phyloP scores from a whole-genome alignment of 2,888 invertebrate species.

The Drosophila nr. perissopoda region DNA sequence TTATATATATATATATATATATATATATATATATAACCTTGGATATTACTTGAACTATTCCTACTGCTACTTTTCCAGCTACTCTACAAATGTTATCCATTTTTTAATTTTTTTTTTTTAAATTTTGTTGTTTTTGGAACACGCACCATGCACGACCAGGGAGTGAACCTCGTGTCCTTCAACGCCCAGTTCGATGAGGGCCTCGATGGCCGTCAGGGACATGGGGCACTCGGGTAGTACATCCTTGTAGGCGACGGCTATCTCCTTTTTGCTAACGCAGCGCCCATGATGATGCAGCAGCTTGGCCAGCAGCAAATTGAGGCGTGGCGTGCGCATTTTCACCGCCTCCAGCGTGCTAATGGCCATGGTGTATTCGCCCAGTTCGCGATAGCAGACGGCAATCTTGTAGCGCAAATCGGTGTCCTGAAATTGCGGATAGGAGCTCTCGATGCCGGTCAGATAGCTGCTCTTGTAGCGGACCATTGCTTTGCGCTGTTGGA shows the following conservation, averaged over 20 bases:
- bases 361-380: constrained; percentile 88
- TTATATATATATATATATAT: background rate
- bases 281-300: constrained; percentile 90
- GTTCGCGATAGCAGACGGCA: constrained; percentile 88
- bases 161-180: constrained; percentile 91
- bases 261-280: constrained; percentile 88
- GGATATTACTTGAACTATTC: background rate
- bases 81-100: background rate
- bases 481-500: constrained; percentile 85
- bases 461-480: constrained; percentile 75
- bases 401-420: constrained; percentile 90
- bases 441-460: constrained; percentile 74
- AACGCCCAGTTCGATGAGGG: constrained; percentile 89
- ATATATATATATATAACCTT: background rate
- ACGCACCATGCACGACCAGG: constrained; percentile 87
- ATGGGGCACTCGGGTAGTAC: constrained; percentile 91
- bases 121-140: background rate
- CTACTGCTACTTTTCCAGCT: background rate
- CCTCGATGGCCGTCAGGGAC: constrained; percentile 91
- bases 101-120: background rate
- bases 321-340: constrained; percentile 89
- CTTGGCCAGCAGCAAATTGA: constrained; percentile 91
- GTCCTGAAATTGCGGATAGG: constrained; percentile 85
- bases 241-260: constrained; percentile 91
- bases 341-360: constrained; percentile 78